Evolutionary conservation across 2,797 vertebrate genomes (phyloP), one percentile per base, ranked within the genome.

Genomic region (Bothrops alternatus): DNA sequence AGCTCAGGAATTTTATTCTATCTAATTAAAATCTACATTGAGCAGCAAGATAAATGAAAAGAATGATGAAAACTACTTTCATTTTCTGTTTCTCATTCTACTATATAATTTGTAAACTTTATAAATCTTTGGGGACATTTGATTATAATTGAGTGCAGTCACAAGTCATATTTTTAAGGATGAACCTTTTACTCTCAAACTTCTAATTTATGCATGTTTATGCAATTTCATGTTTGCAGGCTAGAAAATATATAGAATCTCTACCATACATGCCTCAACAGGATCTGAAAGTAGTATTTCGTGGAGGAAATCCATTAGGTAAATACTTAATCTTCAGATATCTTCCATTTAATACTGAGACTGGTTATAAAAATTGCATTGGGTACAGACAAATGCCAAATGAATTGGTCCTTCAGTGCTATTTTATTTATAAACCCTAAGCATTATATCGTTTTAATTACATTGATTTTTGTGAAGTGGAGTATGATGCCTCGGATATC

Each of bases 181-280:
- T 60, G 63, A 94, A 1, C 73, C 2, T 90, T 25, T 55, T 95
- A 56, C 93, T n/a, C 37, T 94, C 93, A 93, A 92, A 60, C 86
- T 0, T 47, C 95, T 94, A 96, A n/a, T 94, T 2, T 82, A 18
- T 91, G 6, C 69, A 18, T 93, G 42, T 90, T 37, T 95, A 18
- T 32, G 18, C 26, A 61, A 94, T 90, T 97, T 88, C 96, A 42
- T 95, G 7, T 73, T 90, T 95, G 95, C 97, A 99, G 99, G 99
- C 99, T 63, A 99, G 99, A 98, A 99, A 99, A 90, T 99, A 99
- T 95, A 99, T 99, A 93, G 99, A 99, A 97, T 99, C 99, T 91
- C 98, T 99, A 95, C 98, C 99, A 85, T 98, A 99, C 95, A 99
- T 99, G 99, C 99, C 99, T 63, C 99, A 98, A 95, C 99, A 99